Evolutionary conservation across 2,113 vertebrate species (phyloP).

Genomic region (Oncorhynchus keta): DNA sequence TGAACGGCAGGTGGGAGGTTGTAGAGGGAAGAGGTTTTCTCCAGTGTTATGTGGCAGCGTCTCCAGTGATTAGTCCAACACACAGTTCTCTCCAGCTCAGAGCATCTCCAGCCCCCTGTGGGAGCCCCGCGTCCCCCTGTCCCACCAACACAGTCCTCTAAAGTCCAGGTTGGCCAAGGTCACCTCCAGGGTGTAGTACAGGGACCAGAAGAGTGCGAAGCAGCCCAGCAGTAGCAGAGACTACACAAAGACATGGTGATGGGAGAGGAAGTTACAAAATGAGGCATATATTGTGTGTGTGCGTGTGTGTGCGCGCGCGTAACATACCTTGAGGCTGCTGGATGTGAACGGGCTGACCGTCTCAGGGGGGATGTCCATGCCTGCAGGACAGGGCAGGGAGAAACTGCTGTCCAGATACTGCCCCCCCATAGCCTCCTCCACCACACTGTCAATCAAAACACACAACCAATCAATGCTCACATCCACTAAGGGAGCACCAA

Average conservation of each 20-base stretch:
- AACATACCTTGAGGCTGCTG: slow-evolving; percentile 88
- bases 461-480: neutral
- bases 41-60: slow-evolving; percentile 49
- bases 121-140: slow-evolving; percentile 15
- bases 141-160: slow-evolving; percentile 41
- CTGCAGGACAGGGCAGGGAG: slow-evolving; percentile 87
- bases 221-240: slow-evolving; percentile 89
- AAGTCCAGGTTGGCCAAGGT: slow-evolving; percentile 70
- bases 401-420: slow-evolving; percentile 80
- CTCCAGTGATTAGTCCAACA: slow-evolving; percentile 41
- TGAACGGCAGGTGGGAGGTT: neutral
- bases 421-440: slow-evolving; percentile 91
- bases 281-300: neutral
- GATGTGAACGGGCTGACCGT: slow-evolving; percentile 79
- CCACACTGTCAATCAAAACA: slow-evolving; percentile 70
- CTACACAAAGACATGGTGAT: slow-evolving; percentile 56
- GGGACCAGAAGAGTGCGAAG: slow-evolving; percentile 89
- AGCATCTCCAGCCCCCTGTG: slow-evolving; percentile 18
- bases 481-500: neutral
- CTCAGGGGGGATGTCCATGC: slow-evolving; percentile 85
- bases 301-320: neutral
- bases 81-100: slow-evolving; percentile 44
- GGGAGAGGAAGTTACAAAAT: neutral
- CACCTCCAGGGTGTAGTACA: slow-evolving; percentile 91
- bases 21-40: slow-evolving; percentile 24